These are phyloP conservation scores for Chaetops frenatus DNA, from an alignment of 2,113 vertebrate species.

Conservation along the genomic window DNA sequence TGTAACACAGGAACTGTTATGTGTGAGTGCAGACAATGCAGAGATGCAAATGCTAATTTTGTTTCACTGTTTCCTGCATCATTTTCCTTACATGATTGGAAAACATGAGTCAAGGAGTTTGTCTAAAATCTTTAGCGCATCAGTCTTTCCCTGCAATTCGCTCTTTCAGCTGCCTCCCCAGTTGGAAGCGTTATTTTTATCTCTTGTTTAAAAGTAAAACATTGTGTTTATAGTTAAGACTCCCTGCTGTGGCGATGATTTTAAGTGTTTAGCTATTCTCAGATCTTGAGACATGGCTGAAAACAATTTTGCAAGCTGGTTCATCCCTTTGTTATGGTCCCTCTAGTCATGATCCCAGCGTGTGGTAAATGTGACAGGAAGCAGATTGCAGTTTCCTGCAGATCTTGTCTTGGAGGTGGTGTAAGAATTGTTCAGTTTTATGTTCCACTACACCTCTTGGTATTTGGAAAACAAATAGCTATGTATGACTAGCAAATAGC, in stretches of 20 bases:
- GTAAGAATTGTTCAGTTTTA: neutral
- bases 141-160: neutral
- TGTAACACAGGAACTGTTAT: neutral
- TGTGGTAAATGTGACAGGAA: neutral
- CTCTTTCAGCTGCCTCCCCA: neutral
- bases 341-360: fast-evolving
- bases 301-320: neutral
- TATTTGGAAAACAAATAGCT: neutral
- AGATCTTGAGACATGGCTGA: neutral
- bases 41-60: neutral
- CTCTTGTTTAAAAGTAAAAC: slow-evolving; percentile 25
- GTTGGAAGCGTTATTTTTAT: slow-evolving; percentile 14
- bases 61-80: neutral
- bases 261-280: neutral
- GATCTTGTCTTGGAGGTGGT: neutral
- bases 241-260: neutral
- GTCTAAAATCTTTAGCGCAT: neutral
- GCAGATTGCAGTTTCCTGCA: neutral
- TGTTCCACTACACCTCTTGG: neutral
- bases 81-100: neutral
- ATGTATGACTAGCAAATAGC: neutral
- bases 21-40: neutral
- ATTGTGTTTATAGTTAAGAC: neutral
- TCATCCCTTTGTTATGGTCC: neutral
- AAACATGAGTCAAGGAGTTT: neutral